Percentiles rank a stretch among this genome's conserved stretches.
phyloP scores from a whole-genome alignment of 2,888 invertebrate species.

The Thelaira solivaga region DNA sequence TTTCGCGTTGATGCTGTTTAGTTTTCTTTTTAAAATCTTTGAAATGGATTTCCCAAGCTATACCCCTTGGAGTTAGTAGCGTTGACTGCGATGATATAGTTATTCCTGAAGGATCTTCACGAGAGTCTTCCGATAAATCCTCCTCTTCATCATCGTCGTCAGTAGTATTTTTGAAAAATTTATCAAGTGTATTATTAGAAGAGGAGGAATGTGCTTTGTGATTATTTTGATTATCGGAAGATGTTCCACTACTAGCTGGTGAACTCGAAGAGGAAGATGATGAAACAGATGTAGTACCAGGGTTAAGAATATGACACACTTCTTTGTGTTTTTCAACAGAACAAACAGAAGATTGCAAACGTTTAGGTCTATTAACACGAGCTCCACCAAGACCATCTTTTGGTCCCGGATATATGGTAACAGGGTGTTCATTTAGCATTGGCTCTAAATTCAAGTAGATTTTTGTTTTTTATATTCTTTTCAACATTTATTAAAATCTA shows the following conservation, averaged over 20 bases:
- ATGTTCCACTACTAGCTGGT: conserved; percentile 54
- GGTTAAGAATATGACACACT: conserved; percentile 81
- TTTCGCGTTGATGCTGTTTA: conserved; percentile 46
- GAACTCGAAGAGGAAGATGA: conserved; percentile 66
- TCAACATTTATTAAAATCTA: not conserved
- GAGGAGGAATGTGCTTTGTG: conserved; percentile 65
- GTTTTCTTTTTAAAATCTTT: conserved; percentile 77
- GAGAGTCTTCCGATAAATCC: conserved; percentile 87
- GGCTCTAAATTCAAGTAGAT: conserved; percentile 68
- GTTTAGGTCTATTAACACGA: conserved; percentile 66
- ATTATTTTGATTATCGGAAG: conserved; percentile 57
- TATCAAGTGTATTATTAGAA: conserved; percentile 67
- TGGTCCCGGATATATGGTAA: conserved; percentile 82
- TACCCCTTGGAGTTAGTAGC: conserved; percentile 81
- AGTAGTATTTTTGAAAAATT: conserved; percentile 73
- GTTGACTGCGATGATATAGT: conserved; percentile 75
- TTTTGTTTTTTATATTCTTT: conserved; percentile 2
- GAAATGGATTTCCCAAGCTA: conserved; percentile 92
- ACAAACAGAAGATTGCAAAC: conserved; percentile 79
- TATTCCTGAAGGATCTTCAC: conserved; percentile 82
- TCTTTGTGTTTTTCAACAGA: conserved; percentile 88
- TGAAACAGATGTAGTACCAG: conserved; percentile 67
- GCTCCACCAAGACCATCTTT: conserved; percentile 68
- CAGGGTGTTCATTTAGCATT: conserved; percentile 81
- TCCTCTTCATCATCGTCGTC: conserved; percentile 79